phyloP scores from a whole-genome alignment of 1,140 invertebrate species.

The Sminthurinus signatus region DNA sequence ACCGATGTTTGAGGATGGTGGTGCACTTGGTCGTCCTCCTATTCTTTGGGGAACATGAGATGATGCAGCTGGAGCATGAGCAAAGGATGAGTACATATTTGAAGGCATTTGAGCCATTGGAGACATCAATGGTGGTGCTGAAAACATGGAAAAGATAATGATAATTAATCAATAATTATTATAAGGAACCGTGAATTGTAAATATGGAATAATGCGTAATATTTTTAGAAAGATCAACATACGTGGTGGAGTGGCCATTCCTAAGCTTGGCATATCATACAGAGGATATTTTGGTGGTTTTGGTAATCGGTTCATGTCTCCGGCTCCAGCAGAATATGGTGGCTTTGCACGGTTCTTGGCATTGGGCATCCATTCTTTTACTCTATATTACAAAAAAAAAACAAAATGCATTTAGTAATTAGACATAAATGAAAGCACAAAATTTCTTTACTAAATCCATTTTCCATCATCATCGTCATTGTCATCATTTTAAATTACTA shows the following conservation, averaged over 20 bases:
- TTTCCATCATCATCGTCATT: neutral
- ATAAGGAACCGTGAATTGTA: no score
- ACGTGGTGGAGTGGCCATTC: constrained; percentile 40
- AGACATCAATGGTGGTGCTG: constrained; percentile 37
- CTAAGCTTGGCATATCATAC: constrained; percentile 29
- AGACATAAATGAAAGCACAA: neutral
- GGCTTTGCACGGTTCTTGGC: neutral
- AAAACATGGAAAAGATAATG: no score
- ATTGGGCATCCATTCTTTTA: constrained; percentile 11
- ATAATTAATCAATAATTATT: no score
- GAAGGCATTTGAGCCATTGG: constrained; percentile 29
- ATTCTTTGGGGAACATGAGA: neutral
- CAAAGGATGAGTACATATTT: constrained; percentile 4
- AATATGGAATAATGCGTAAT: no score
- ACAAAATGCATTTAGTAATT: neutral
- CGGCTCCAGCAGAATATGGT: neutral
- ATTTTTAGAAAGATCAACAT: no score
- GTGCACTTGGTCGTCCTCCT: neutral
- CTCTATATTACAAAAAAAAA: constrained; percentile 7
- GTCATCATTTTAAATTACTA: neutral
- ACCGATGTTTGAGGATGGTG: neutral
- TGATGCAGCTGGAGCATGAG: neutral
- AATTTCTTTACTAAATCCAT: no score
- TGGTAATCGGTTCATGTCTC: constrained; percentile 31
- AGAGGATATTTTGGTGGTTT: constrained; percentile 40